phyloP scores from a whole-genome alignment of 92 coral and sea anemone species.

The Zoanthus solanderi region DNA sequence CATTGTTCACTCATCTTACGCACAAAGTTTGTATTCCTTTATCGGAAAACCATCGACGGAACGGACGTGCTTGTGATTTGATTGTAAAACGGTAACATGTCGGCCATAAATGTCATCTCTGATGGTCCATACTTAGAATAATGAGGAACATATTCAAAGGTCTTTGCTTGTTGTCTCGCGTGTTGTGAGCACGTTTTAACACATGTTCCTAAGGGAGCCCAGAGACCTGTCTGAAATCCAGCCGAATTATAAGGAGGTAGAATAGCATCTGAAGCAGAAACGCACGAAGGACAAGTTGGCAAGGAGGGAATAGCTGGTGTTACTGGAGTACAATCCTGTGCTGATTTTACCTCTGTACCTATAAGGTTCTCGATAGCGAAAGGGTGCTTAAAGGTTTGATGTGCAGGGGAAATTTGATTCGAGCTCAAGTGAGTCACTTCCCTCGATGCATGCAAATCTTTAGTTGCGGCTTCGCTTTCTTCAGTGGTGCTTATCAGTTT shows the following conservation, averaged over 20 bases:
- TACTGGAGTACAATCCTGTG: constrained; percentile 57
- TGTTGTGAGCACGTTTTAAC: constrained; percentile 84
- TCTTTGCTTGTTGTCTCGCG: constrained; percentile 60
- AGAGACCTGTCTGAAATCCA: constrained; percentile 72
- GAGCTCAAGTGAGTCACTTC: constrained; percentile 34
- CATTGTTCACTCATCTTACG: background rate
- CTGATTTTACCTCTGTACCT: constrained; percentile 73
- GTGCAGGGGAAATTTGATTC: constrained; percentile 53
- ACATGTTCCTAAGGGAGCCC: constrained; percentile 82
- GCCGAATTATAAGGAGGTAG: constrained; percentile 43
- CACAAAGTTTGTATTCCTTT: constrained; percentile 6
- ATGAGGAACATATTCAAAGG: constrained; percentile 60
- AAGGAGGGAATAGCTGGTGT: constrained; percentile 81
- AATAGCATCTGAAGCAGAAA: constrained; percentile 62
- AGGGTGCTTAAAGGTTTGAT: constrained; percentile 87
- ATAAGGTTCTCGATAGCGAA: constrained; percentile 97
- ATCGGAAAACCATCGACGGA: constrained; percentile 70
- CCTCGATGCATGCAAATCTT: constrained; percentile 41
- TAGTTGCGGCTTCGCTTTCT: constrained; percentile 44
- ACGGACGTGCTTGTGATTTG: constrained; percentile 58
- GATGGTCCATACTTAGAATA: constrained; percentile 64
- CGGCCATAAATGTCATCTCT: constrained; percentile 65
- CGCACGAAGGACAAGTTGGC: constrained; percentile 87
- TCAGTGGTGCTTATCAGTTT: constrained; percentile 68
- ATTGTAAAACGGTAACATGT: constrained; percentile 64